Base-by-base conservation (phyloP, 92 coral and sea anemone species). In the Epizoanthus illoricatus region DNA sequence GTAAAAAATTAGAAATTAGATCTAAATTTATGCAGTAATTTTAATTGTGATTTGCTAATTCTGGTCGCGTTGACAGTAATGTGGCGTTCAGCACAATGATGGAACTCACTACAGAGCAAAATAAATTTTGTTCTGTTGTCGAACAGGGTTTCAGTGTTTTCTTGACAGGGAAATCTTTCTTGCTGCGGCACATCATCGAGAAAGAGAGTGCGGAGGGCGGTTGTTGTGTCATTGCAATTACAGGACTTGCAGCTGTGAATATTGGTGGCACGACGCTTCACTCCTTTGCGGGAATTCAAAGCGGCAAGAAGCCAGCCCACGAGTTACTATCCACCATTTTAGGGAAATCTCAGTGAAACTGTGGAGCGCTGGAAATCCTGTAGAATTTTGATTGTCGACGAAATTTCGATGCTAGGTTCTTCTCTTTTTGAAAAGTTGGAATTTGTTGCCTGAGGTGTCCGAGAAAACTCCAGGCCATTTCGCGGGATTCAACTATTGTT, bases 181-280 rank as follows among this genome's bases (percentile, higher is more conserved):
- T n/a, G n/a, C n/a, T n/a, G 89, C 85, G 28, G 89, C 80, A 57
- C 19, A 5, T 60, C n/a, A 20, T n/a, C n/a, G n/a, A n/a, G n/a
- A n/a, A n/a, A n/a, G n/a, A 47, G 42, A 36, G 76, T 62, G 21
- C 43, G 58, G 47, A 45, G 16, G 70, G 85, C 4, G 24, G 72
- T 59, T 79, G 84, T 79, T 78, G 13, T 78, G 80, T 85, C 5
- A 80, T 80, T 8, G 87, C 83, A 15, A 70, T 83, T 2, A 84
- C 87, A 8, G 87, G 87, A 45, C 80, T 86, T 19, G 85, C 85
- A 19, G 69, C 89, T 33, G n/a, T n/a, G n/a, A n/a, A n/a, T n/a
- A n/a, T n/a, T n/a, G n/a, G 89, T 28, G 85, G 80, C n/a, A 3
- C 6, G 39, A 80, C 84, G 15, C 67, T 65, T 40, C 85, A 85